Conservation (phyloP, 92 coral and sea anemone genomes). For the Palythoa heliodiscus region DNA sequence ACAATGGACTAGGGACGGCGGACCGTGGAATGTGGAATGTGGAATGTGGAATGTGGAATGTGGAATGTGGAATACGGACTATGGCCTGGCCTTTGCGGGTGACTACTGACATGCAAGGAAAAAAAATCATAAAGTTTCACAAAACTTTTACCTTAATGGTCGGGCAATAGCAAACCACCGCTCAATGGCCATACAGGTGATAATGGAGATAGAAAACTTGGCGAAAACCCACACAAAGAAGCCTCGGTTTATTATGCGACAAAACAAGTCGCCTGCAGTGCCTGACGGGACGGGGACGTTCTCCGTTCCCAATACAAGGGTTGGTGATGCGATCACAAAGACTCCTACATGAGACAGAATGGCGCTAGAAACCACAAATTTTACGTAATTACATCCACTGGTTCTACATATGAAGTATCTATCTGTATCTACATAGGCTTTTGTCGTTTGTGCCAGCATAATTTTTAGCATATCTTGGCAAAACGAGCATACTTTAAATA, state of each 20-base stretch:
- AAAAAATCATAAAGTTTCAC: too few species aligned
- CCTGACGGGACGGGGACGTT: neutral
- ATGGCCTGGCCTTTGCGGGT: neutral
- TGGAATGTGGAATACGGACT: neutral
- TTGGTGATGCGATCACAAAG: conserved; percentile 12
- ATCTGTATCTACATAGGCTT: too few species aligned
- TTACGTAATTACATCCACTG: too few species aligned
- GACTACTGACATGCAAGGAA: too few species aligned
- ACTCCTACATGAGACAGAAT: neutral
- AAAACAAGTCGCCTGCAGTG: neutral
- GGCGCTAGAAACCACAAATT: neutral
- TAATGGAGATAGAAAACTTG: conserved; percentile 5
- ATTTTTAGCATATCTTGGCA: too few species aligned
- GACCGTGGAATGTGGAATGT: neutral
- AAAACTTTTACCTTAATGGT: neutral
- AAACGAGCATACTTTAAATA: too few species aligned
- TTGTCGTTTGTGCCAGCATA: too few species aligned
- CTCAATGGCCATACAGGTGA: conserved; percentile 1
- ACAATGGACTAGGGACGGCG: neutral
- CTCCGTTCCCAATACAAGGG: neutral
- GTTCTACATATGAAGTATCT: too few species aligned
- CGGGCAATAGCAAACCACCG: neutral
- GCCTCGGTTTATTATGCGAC: conserved; percentile 7
- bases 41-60: neutral
- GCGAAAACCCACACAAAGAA: conserved; percentile 18